A percentile compares a stretch with the other conserved stretches of the same genome.
Evolutionary conservation across 2,113 vertebrate genomes (phyloP).

Genomic region (Lepus timidus): DNA sequence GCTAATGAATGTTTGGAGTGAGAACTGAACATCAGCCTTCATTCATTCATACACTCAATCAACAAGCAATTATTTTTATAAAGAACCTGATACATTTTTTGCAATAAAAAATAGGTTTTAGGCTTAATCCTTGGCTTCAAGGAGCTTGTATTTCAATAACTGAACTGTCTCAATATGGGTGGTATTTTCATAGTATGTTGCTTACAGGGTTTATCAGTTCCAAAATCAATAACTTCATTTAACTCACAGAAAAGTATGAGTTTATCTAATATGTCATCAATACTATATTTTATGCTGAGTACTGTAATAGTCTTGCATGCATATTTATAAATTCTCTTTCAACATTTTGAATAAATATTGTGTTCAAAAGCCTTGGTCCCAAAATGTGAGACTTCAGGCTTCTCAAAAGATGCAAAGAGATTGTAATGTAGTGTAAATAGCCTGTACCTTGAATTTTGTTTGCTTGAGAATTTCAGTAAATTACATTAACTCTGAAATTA

Average conservation of each 20-base stretch:
- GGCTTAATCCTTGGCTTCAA: background rate
- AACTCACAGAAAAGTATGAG: background rate
- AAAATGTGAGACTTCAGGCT: background rate
- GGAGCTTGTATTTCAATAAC: background rate
- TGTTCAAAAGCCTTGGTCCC: background rate
- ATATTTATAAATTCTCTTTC: background rate
- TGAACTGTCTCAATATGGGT: background rate
- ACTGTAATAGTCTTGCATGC: background rate
- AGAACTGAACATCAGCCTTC: background rate
- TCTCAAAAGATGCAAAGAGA: background rate
- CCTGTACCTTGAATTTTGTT: background rate
- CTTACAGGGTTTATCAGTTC: background rate
- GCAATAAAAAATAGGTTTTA: background rate
- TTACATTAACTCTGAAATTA: background rate
- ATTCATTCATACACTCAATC: background rate
- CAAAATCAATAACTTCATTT: background rate
- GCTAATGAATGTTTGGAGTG: background rate
- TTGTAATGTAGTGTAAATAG: background rate
- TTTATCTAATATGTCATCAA: background rate
- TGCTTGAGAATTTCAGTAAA: background rate
- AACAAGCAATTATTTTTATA: background rate
- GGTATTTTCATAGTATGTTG: background rate
- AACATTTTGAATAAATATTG: background rate
- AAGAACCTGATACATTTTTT: background rate
- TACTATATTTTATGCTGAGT: background rate